Conservation (phyloP, 2,797 vertebrate genomes). For the Eupleurogrammus muticus region DNA sequence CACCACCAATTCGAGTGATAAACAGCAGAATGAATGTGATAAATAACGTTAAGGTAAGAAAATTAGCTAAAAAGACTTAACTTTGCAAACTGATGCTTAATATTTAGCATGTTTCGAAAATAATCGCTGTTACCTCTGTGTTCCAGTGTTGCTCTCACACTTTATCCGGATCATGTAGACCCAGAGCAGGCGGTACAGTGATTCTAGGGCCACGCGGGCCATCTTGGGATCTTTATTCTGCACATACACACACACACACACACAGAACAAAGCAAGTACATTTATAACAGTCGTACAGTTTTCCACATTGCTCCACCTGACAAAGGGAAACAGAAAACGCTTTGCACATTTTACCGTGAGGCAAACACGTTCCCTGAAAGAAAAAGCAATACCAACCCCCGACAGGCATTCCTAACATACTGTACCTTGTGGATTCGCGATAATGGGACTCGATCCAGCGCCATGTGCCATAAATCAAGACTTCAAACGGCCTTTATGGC, state of each 20-base stretch:
- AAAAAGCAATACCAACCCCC: background rate
- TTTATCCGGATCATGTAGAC: constrained; percentile 99
- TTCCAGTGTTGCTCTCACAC: constrained; percentile 99
- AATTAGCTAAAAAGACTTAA: no score
- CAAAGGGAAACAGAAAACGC: background rate
- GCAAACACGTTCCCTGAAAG: background rate
- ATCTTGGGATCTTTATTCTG: constrained; percentile 99
- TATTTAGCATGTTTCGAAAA: background rate
- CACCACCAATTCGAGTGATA: no score
- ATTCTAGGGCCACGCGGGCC: constrained; percentile 98
- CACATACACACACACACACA: constrained; percentile 23
- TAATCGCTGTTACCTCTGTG: constrained; percentile 89
- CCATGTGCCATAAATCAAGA: constrained; percentile 1
- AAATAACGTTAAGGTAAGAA: no score
- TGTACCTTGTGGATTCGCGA: background rate
- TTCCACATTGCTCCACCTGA: constrained; percentile 6
- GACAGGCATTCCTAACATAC: constrained; percentile 9
- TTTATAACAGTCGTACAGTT: background rate
- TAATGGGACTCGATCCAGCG: background rate
- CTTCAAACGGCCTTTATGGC: constrained; percentile 3
- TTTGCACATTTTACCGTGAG: background rate
- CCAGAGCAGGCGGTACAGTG: constrained; percentile 97
- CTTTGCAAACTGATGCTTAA: background rate
- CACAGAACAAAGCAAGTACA: constrained; percentile 7
- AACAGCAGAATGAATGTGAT: no score